Base-by-base conservation (phyloP, 2,888 invertebrate species). In the Frankliniella intonsa region DNA sequence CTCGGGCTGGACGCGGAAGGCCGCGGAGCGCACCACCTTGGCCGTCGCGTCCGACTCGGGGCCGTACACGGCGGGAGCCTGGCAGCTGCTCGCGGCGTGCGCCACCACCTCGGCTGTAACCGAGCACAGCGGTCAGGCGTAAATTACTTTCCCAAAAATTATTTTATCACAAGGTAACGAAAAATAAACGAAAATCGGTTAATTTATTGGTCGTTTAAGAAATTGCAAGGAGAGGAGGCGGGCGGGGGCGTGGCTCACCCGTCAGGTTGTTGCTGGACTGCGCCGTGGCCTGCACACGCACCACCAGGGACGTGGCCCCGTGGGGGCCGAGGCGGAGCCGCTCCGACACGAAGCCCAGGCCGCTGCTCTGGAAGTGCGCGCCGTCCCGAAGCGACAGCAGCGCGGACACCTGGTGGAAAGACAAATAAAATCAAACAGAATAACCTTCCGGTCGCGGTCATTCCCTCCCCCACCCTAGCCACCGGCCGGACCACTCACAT, bases 221-320 rank as follows among this genome's bases (percentile, higher is more conserved):
- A n/a, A n/a, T n/a, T n/a, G n/a, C n/a, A n/a, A n/a, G 79, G 69
- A n/a, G 3, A 83, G 27, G 17, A 51, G 55, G 55, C 14, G 55
- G 1, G 17, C 3, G 55, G 8, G 3, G 55, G 17, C 55, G 65
- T 80, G 22, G 84, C 86, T 87, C 86, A 92, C 92, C 92, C 83
- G 92, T 92, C 87, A 92, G 91, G 86, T 92, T 92, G 86, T 92
- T 92, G 80, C 90, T 87, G 80, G 92, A 92, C 1, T 92, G 90
- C 0, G 91, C 91, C 50, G 92, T 91, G 80, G 92, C 92, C 14
- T 92, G 89, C 0, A 92, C 90, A 81, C 91, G 86, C 0, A 92
- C 92, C 0, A 92, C 92, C 50, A 92, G 86, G 55, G 92, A 92
- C 0, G 92, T 92, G 0, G 92, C 92, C 0, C 92, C 92, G 12